A percentile compares a stretch with the other conserved stretches of the same genome.
Conservation (phyloP, 2,113 vertebrate genomes). For the Cyprinus carpio region DNA sequence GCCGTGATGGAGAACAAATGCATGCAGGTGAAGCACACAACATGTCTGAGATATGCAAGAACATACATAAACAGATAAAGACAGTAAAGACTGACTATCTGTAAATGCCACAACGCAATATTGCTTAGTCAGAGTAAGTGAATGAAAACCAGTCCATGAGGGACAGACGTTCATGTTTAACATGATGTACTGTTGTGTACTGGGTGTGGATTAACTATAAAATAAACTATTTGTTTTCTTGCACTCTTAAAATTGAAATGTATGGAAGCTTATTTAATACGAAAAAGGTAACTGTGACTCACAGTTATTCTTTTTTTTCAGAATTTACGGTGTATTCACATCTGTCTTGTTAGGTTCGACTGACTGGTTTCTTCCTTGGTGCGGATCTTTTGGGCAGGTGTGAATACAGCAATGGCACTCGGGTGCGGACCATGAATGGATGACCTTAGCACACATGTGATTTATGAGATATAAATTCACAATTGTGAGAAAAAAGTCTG, state of each 20-base stretch:
- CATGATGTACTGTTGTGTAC: neutral
- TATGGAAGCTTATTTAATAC: too few relatives aligned
- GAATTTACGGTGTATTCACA: too few relatives aligned
- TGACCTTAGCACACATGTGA: too few relatives aligned
- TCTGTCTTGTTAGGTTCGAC: too few relatives aligned
- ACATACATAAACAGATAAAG: neutral
- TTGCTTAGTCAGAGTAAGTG: neutral
- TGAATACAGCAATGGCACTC: too few relatives aligned
- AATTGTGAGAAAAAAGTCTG: too few relatives aligned
- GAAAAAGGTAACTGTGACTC: too few relatives aligned
- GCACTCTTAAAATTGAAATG: neutral
- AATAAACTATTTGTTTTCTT: neutral
- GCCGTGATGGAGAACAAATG: conserved; percentile 36
- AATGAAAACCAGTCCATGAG: neutral
- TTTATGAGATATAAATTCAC: too few relatives aligned
- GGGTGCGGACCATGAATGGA: too few relatives aligned
- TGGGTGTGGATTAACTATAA: neutral
- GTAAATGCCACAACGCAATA: neutral
- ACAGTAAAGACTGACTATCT: neutral
- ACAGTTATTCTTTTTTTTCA: too few relatives aligned
- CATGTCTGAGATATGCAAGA: neutral
- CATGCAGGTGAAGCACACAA: conserved; percentile 10
- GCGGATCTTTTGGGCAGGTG: too few relatives aligned
- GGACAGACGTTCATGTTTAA: neutral
- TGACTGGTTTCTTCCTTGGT: too few relatives aligned